These are phyloP conservation scores for Priocnemis perturbator DNA, from an alignment of 2,888 invertebrate genomes.

Conservation along the genomic window DNA sequence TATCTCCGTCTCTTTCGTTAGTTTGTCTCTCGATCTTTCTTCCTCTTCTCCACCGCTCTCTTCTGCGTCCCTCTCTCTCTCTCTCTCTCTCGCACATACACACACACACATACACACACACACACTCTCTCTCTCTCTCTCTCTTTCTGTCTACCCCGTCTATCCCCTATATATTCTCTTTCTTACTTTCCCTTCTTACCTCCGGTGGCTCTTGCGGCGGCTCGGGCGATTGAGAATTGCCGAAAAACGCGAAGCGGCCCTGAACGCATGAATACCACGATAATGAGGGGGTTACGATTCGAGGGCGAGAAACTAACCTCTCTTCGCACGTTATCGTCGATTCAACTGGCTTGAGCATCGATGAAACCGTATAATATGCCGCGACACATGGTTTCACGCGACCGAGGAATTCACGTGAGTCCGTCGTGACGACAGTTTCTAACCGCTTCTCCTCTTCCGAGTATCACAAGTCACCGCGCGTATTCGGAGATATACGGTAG, in stretches of 20 bases:
- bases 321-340: conserved; percentile 12
- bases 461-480: conserved; percentile 9
- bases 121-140: neutral
- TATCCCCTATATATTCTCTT: too few relatives aligned
- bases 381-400: conserved; percentile 51
- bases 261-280: conserved; percentile 34
- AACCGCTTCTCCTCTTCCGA: neutral
- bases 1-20: neutral
- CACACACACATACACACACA: too few relatives aligned
- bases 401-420: conserved; percentile 12
- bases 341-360: conserved; percentile 20
- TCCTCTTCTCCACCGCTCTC: neutral
- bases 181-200: conserved; percentile 56
- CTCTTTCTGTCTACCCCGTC: neutral
- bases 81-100: too few relatives aligned
- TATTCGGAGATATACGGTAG: conserved; percentile 7
- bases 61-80: neutral
- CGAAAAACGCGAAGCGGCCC: conserved; percentile 21
- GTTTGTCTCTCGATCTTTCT: too few relatives aligned
- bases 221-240: conserved; percentile 39
- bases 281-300: neutral
- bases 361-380: conserved; percentile 49
- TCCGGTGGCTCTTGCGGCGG: neutral
- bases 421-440: conserved; percentile 11
- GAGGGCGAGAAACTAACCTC: conserved; percentile 11